phyloP scores from a whole-genome alignment of 2,797 vertebrate genomes.

The Gymnocypris eckloni region DNA sequence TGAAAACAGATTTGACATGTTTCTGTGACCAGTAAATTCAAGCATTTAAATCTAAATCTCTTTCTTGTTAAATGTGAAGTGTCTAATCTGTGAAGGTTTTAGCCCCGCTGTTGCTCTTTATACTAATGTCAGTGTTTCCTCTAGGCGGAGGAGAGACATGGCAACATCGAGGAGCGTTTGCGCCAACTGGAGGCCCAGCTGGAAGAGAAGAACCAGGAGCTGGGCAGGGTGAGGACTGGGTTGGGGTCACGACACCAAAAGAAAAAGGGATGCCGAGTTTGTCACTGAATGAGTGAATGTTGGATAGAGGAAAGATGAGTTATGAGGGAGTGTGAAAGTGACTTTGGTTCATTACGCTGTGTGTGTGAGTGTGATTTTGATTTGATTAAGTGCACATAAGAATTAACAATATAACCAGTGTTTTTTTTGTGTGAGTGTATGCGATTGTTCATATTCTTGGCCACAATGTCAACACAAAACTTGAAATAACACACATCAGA shows the following conservation, averaged over 20 bases:
- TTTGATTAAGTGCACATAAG: constrained; percentile 49
- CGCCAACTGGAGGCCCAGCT: constrained; percentile 92
- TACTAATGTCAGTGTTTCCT: constrained; percentile 64
- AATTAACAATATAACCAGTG: constrained; percentile 38
- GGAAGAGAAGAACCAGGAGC: constrained; percentile 96
- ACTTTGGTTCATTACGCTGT: neutral
- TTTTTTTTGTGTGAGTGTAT: neutral
- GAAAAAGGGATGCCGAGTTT: neutral
- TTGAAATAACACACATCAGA: neutral
- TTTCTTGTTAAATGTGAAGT: neutral
- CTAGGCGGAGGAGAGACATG: constrained; percentile 91
- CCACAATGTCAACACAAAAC: neutral
- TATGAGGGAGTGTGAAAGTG: neutral
- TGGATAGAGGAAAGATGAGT: neutral
- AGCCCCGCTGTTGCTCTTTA: constrained; percentile 27
- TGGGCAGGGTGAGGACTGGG: constrained; percentile 82
- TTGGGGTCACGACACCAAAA: neutral
- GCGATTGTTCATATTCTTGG: constrained; percentile 11
- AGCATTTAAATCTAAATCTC: neutral
- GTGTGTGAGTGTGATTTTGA: neutral
- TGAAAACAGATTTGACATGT: neutral
- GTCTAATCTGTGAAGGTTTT: neutral
- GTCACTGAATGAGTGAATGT: neutral
- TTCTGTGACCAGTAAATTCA: neutral
- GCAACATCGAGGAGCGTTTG: constrained; percentile 92